These are phyloP conservation scores for Lymantria dispar DNA, from an alignment of 2,888 invertebrate species.

Conservation along the genomic window DNA sequence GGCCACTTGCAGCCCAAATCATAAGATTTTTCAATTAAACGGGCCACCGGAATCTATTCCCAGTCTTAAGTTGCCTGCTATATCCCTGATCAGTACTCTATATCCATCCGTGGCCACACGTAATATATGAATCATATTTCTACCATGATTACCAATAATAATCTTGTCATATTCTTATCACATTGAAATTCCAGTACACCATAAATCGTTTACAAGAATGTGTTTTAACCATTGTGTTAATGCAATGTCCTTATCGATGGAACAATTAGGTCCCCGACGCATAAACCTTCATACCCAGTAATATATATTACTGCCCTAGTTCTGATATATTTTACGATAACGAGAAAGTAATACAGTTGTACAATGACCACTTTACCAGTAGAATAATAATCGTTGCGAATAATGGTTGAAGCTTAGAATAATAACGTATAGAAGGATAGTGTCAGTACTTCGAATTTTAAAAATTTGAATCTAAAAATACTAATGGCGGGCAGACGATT, in stretches of 20 bases:
- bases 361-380: conserved; percentile 21
- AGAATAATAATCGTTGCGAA: not conserved
- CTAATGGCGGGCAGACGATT: too few species aligned
- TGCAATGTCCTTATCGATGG: conserved; percentile 7
- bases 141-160: too few species aligned
- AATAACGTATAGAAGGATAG: too few species aligned
- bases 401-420: not conserved
- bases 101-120: too few species aligned
- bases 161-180: not conserved
- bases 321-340: conserved; percentile 46
- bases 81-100: too few species aligned
- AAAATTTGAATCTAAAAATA: too few species aligned
- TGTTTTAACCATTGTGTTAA: not conserved
- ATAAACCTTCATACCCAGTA: conserved; percentile 17
- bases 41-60: too few species aligned
- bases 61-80: too few species aligned
- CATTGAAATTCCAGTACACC: not conserved
- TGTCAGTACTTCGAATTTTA: too few species aligned
- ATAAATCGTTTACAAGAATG: not conserved
- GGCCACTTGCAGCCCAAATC: too few species aligned
- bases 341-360: conserved; percentile 31
- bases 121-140: too few species aligned
- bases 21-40: too few species aligned
- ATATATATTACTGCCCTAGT: conserved; percentile 47
- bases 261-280: conserved; percentile 7